Evolutionary conservation across 2,888 invertebrate species (phyloP).

Genomic region (Parelbella ahira): DNA sequence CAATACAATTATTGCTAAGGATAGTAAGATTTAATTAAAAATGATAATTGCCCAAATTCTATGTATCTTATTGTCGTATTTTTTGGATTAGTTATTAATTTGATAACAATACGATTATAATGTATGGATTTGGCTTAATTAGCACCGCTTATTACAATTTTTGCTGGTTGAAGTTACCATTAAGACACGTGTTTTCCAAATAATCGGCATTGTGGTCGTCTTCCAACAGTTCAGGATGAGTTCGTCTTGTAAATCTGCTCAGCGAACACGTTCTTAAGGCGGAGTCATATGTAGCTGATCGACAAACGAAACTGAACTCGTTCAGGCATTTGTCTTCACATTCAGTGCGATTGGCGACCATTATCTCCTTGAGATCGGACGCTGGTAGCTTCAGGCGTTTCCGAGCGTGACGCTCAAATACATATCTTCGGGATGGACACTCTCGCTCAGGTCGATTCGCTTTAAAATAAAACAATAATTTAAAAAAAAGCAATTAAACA

Average conservation of each 20-base stretch:
- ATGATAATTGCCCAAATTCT: too few species aligned
- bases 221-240: constrained; percentile 90
- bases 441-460: constrained; percentile 92
- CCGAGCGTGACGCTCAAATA: constrained; percentile 92
- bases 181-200: constrained; percentile 93
- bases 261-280: constrained; percentile 88
- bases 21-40: too few species aligned
- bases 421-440: constrained; percentile 92
- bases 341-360: constrained; percentile 91
- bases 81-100: too few species aligned
- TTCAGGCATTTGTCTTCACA: constrained; percentile 94
- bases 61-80: too few species aligned
- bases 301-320: constrained; percentile 93
- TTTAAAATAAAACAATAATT: constrained; percentile 30
- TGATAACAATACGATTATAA: too few species aligned
- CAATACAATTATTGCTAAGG: too few species aligned
- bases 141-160: too few species aligned
- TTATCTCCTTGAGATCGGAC: constrained; percentile 91
- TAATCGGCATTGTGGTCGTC: constrained; percentile 94
- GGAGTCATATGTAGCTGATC: constrained; percentile 91
- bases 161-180: constrained; percentile 77
- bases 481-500: too few species aligned
- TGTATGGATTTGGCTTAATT: too few species aligned
- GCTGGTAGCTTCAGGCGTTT: constrained; percentile 90
- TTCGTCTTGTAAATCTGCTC: constrained; percentile 90